Percentiles rank a stretch among this genome's conserved stretches.
phyloP scores from a whole-genome alignment of 1,140 invertebrate species.

The Aphis gossypii region DNA sequence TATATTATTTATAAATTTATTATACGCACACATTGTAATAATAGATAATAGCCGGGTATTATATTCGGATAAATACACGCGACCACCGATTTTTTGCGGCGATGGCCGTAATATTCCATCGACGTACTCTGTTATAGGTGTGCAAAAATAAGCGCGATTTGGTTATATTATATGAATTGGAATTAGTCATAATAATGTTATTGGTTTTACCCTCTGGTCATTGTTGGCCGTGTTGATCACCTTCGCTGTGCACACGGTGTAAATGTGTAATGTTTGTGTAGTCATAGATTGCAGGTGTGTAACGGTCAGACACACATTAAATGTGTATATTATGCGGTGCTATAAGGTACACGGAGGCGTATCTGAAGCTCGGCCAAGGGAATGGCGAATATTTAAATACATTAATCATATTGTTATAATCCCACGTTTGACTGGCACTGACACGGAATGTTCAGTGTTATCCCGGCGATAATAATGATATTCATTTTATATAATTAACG shows the following conservation, averaged over 20 bases:
- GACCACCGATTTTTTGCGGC: background rate
- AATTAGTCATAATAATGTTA: background rate
- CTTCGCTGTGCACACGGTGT: background rate
- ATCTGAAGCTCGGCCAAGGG: background rate
- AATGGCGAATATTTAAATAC: background rate
- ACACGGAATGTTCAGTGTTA: background rate
- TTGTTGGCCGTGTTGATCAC: background rate
- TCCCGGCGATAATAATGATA: background rate
- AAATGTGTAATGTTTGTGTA: background rate
- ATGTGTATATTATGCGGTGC: background rate
- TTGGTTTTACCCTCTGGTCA: background rate
- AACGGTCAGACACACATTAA: background rate
- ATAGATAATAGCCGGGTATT: background rate
- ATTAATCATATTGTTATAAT: background rate
- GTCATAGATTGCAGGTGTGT: background rate
- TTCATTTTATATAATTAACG: background rate
- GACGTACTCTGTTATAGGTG: background rate
- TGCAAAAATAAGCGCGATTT: background rate
- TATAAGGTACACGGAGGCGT: background rate
- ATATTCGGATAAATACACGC: background rate
- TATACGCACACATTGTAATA: background rate
- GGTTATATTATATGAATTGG: background rate
- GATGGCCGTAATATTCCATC: background rate
- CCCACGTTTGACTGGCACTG: background rate
- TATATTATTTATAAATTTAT: too few relatives aligned